Conservation (phyloP, 1,140 invertebrate species). For the Diorhabda elongata region DNA sequence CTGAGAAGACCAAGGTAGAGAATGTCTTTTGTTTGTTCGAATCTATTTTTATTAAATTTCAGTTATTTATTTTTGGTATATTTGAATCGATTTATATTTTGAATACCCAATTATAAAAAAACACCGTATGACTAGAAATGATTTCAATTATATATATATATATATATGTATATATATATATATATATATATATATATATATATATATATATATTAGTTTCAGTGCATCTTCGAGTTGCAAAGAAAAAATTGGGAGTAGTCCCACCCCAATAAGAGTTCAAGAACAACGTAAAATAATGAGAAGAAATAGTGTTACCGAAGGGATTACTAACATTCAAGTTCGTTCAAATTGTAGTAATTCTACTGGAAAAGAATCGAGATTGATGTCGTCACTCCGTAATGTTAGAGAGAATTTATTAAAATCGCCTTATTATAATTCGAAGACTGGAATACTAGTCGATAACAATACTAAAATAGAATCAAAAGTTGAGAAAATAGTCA, state of each 20-base stretch:
- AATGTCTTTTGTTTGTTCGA: too few species aligned
- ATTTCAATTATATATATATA: too few species aligned
- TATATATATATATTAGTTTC: not conserved
- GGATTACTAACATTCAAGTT: not conserved
- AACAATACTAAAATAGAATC: slow-evolving; percentile 6
- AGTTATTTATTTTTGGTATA: too few species aligned
- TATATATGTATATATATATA: too few species aligned
- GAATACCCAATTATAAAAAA: too few species aligned
- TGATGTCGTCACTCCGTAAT: slow-evolving; percentile 16
- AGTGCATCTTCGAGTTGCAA: not conserved
- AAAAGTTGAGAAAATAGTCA: not conserved
- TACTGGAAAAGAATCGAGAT: slow-evolving; percentile 7
- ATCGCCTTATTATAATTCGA: slow-evolving; percentile 5
- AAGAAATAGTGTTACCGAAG: slow-evolving; percentile 8
- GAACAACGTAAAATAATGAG: not conserved
- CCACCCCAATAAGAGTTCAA: not conserved
- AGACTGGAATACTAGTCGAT: not conserved
- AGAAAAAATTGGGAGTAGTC: not conserved
- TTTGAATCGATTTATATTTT: too few species aligned
- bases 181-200: too few species aligned
- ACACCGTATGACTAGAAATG: too few species aligned
- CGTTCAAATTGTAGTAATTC: slow-evolving; percentile 12
- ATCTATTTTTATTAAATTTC: too few species aligned
- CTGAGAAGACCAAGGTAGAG: not conserved
- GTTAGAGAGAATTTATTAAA: slow-evolving; percentile 14